Evolutionary conservation across 1,140 invertebrate species (phyloP), one percentile per base, ranked within the genome.

Genomic region (Heliconius melpomene): DNA sequence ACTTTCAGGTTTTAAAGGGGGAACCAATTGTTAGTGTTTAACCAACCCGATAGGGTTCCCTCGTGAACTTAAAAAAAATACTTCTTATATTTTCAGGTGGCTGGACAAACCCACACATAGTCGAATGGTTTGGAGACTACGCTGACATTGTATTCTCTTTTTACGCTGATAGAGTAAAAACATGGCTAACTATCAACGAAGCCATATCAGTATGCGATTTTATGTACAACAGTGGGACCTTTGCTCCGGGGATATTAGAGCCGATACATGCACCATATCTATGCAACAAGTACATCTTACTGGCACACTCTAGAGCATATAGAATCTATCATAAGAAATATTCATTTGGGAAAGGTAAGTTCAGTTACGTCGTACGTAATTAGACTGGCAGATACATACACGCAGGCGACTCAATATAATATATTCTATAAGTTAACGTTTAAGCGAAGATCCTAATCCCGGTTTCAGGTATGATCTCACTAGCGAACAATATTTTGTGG

Each of bases 171-270:
- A 50, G 82, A 11, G 75, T 83, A 1, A 80, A 79, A n/a, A 83
- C 79, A 18, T 83, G 78, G 82, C 23, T 83, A 11, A 83, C 82
- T 20, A 76, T 83, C 13, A 83, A 83, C 38, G 82, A 83, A 52
- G 76, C 76, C 0, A 52, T 72, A 1, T 40, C 66, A n/a, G 8
- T 80, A 32, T 83, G 82, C 46, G 79, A 83, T 54, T 78, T 60
- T 50, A 71, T 60, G 23, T 83, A 83, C 79, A 80, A 78, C 40
- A 26, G 7, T 18, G 82, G 82, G 2, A n/a, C 2, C 16, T 83
- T 60, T 38, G 78, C 79, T 8, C 72, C 78, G 0, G 66, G 54
- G 2, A 72, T 74, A 20, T 50, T 78, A 9, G 82, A 83, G 23
- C 73, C 73, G 23, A 73, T 70, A 16, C 38, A 60, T 23, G 82